These are phyloP conservation scores for Aplochiton taeniatus DNA, from an alignment of 2,797 vertebrate genomes.

Conservation along the genomic window DNA sequence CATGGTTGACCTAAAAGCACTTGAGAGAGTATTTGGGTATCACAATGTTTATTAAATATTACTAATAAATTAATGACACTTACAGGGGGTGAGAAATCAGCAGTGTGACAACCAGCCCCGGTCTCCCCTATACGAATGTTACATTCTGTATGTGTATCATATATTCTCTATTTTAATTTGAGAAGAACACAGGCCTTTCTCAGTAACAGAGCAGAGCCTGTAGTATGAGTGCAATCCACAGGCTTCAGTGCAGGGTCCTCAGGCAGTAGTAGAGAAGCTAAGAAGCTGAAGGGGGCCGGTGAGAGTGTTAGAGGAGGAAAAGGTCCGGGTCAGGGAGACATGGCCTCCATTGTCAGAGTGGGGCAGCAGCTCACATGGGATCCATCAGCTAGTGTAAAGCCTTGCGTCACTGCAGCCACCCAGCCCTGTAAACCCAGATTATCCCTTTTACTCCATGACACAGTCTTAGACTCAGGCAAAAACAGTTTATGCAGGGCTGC, in stretches of 20 bases:
- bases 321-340: not conserved
- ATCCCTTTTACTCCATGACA: conserved; percentile 73
- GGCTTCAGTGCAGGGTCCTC: not conserved
- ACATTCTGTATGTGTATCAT: not conserved
- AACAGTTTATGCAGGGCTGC: conserved; percentile 9
- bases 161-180: not conserved
- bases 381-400: conserved; percentile 69
- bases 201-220: too few relatives aligned
- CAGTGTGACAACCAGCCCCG: too few relatives aligned
- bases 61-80: too few relatives aligned
- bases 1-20: too few relatives aligned
- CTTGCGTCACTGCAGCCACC: conserved; percentile 67
- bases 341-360: conserved; percentile 43
- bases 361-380: conserved; percentile 61
- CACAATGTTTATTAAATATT: too few relatives aligned
- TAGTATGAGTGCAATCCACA: too few relatives aligned
- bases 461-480: conserved; percentile 52
- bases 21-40: too few relatives aligned
- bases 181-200: not conserved
- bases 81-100: too few relatives aligned
- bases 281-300: conserved; percentile 19
- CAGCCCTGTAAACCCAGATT: conserved; percentile 78
- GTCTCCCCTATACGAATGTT: too few relatives aligned
- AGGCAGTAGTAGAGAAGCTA: not conserved
- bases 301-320: conserved; percentile 28